Base-by-base conservation (phyloP, 2,113 vertebrate genomes). In the Phocoena phocoena region DNA sequence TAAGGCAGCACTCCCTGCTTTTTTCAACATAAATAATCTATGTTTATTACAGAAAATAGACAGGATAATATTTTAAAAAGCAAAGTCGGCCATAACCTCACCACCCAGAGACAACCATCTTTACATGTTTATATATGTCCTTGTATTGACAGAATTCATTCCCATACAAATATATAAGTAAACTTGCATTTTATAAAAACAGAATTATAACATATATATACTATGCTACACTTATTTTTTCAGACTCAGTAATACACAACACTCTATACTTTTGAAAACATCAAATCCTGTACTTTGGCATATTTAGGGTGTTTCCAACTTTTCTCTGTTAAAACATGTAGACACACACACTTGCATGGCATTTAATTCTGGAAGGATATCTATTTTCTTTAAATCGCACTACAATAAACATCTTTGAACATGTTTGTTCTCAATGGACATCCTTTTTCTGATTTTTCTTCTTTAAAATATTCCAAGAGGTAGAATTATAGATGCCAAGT, bases 241-340 rank as follows among this genome's bases (percentile, higher is more conserved):
- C 28, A 11, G 13, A 53, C n/a, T 96, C 50, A 73, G 11, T 41
- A 93, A 77, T 71, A 58, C 3, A 23, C 14, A 76, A 76, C 85
- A 67, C 8, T 76, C 70, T 84, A 41, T 4, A 60, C 38, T 73
- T 92, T 88, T 81, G 26, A 62, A 89, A 73, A 92, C 13, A 89
- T 85, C n/a, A 86, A 80, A 82, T 68, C 11, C 7, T 20, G n/a
- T 53, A 77, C 65, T 67, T 87, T 23, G 68, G 26, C 65, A 95
- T 11, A 91, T 31, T 31, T 53, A 65, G 21, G 41, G 31, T 81
- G 5, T 63, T 90, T 85, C 41, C 31, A 95, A 67, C 18, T 81
- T 96, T 76, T 65, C 60, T 87, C 95, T 81, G n/a, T 79, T 94
- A 92, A 92, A 93, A 70, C 87, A 28, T 63, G 1, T 36, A 9